Conservation (phyloP, 2,113 vertebrate genomes). For the Agapornis roseicollis region DNA sequence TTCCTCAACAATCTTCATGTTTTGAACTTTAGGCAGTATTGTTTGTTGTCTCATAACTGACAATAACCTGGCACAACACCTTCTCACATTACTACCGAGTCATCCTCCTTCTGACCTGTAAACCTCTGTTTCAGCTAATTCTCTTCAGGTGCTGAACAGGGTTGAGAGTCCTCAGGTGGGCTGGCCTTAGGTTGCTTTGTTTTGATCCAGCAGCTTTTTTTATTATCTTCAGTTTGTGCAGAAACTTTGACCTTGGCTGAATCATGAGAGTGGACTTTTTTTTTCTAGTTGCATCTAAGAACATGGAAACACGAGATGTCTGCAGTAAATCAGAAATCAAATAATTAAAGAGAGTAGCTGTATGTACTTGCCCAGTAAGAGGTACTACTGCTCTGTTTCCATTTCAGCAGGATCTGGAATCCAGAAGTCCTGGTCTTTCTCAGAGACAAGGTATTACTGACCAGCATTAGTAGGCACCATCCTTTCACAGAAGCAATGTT, state of each 20-base stretch:
- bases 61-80: neutral
- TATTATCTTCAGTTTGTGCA: neutral
- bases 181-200: neutral
- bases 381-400: neutral
- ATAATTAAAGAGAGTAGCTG: neutral
- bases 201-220: neutral
- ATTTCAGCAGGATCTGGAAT: neutral
- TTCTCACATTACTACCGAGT: neutral
- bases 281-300: neutral
- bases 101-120: neutral
- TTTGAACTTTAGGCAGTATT: neutral
- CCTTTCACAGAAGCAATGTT: neutral
- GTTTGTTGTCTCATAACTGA: neutral
- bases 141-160: neutral
- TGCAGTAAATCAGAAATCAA: neutral
- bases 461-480: neutral
- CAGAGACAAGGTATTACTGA: neutral
- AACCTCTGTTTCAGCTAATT: neutral
- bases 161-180: neutral
- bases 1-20: neutral
- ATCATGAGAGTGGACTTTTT: fast-evolving
- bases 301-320: neutral
- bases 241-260: neutral
- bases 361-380: neutral
- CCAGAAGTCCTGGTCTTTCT: neutral